Conservation (phyloP, 2,797 vertebrate species). For the Eospalax fontanierii region DNA sequence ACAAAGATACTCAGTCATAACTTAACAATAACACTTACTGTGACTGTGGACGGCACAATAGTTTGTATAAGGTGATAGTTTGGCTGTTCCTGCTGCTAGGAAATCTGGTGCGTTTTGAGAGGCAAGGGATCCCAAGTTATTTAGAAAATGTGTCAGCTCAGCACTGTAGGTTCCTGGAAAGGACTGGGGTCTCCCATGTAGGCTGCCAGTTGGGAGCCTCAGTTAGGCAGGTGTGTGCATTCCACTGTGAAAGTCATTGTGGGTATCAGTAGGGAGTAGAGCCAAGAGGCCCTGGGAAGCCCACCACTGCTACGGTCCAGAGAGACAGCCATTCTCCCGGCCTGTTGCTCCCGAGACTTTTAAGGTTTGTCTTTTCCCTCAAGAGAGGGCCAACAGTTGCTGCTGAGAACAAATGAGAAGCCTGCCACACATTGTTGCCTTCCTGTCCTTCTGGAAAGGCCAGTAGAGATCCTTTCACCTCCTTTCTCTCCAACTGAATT, state of each 20-base stretch:
- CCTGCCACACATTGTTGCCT: not conserved
- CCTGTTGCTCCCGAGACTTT: not conserved
- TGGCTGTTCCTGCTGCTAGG: conserved; percentile 64
- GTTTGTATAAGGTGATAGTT: conserved; percentile 11
- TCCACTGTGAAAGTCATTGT: not conserved
- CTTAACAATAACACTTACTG: not conserved
- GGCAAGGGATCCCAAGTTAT: conserved; percentile 65
- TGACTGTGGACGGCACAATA: not conserved
- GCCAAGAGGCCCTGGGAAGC: not conserved
- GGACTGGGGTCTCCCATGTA: conserved; percentile 5
- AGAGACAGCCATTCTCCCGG: not conserved
- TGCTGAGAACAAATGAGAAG: not conserved
- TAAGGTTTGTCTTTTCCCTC: not conserved
- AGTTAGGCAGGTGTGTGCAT: not conserved
- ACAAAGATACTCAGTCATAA: not conserved
- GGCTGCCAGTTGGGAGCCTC: not conserved
- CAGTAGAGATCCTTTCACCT: not conserved
- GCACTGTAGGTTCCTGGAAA: conserved; percentile 76
- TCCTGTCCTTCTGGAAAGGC: not conserved
- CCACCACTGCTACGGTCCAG: not conserved
- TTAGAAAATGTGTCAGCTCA: conserved; percentile 78
- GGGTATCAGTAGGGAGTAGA: not conserved
- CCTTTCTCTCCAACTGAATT: not conserved
- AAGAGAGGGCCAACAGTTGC: not conserved
- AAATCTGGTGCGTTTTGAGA: conserved; percentile 81